These are phyloP conservation scores for Physella acuta DNA, from an alignment of 1,140 invertebrate species.

Conservation along the genomic window DNA sequence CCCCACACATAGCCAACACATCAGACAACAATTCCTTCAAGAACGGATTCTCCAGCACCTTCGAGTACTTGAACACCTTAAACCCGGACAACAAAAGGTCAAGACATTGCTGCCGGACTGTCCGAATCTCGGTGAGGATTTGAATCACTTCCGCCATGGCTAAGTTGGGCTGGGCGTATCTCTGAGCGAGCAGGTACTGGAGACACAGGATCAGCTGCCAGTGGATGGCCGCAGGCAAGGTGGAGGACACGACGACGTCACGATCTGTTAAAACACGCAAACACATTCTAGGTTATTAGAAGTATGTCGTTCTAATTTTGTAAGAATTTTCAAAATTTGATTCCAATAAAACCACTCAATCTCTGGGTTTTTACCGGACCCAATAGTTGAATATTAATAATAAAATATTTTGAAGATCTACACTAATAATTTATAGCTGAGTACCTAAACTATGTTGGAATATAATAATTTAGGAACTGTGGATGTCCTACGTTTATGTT, in stretches of 20 bases:
- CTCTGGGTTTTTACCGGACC: too few relatives aligned
- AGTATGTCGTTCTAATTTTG: too few relatives aligned
- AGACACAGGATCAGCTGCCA: not conserved
- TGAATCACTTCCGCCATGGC: not conserved
- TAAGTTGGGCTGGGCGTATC: not conserved
- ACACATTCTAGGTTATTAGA: too few relatives aligned
- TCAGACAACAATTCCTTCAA: not conserved
- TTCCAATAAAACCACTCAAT: too few relatives aligned
- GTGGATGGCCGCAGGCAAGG: not conserved
- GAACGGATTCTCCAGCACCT: not conserved
- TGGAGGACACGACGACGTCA: not conserved
- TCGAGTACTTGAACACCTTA: not conserved
- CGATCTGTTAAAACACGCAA: too few relatives aligned
- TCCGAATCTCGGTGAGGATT: not conserved
- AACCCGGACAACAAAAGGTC: not conserved
- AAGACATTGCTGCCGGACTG: not conserved
- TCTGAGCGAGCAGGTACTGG: not conserved
- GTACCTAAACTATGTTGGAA: too few relatives aligned
- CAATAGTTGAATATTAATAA: too few relatives aligned
- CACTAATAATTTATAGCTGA: too few relatives aligned
- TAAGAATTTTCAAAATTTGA: too few relatives aligned
- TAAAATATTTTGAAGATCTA: too few relatives aligned
- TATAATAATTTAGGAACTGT: too few relatives aligned
- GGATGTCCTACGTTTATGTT: too few relatives aligned
- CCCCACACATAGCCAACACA: not conserved